Conservation (phyloP, 2,797 vertebrate species). For the Enteromius thamalakanensis region DNA sequence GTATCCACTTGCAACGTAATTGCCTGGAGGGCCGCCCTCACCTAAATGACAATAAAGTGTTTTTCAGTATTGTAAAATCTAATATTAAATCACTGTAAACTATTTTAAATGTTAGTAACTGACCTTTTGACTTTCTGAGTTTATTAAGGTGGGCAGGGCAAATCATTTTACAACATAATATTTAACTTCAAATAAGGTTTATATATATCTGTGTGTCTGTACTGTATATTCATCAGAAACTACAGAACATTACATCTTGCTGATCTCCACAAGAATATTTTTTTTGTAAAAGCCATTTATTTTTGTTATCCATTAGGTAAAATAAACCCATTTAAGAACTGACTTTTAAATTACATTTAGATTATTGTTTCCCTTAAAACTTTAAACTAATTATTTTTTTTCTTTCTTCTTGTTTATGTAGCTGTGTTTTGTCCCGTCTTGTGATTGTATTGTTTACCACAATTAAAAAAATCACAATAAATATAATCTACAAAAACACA, state of each 20-base stretch:
- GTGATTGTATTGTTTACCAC: too few species aligned
- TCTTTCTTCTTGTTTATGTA: too few species aligned
- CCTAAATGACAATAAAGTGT: conserved; percentile 60
- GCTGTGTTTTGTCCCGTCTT: too few species aligned
- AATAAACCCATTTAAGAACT: too few species aligned
- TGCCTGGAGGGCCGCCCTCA: conserved; percentile 72
- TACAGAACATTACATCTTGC: background rate
- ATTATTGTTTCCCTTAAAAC: background rate
- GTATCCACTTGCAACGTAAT: conserved; percentile 86
- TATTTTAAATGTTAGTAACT: background rate
- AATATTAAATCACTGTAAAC: too few species aligned
- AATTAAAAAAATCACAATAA: too few species aligned
- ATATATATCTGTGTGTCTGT: background rate
- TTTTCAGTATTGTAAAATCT: background rate
- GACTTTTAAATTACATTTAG: background rate
- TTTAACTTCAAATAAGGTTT: background rate
- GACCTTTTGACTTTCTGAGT: background rate
- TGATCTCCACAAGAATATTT: background rate
- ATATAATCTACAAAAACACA: too few species aligned
- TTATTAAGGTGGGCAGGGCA: background rate
- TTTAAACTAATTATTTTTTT: too few species aligned
- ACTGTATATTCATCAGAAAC: background rate
- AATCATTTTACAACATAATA: background rate
- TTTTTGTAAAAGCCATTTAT: background rate
- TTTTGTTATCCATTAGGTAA: background rate